Evolutionary conservation across 2,888 invertebrate genomes (phyloP).

Genomic region (Neelides folsomi): DNA sequence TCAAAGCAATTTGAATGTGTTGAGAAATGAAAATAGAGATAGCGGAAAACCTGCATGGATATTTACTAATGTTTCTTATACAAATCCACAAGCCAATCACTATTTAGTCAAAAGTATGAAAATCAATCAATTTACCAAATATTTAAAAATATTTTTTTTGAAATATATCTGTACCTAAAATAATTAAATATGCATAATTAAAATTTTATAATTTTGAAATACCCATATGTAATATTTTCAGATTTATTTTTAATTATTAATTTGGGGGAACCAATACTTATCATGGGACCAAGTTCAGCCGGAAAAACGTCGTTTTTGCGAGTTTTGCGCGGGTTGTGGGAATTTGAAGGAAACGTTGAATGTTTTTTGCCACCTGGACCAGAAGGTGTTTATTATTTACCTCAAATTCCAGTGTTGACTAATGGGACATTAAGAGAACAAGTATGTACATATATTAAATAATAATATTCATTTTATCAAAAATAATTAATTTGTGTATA

Average conservation of each 20-base stretch:
- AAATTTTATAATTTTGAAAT: too few relatives aligned
- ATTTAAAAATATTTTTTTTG: too few relatives aligned
- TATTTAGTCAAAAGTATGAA: too few relatives aligned
- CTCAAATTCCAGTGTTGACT: conserved; percentile 46
- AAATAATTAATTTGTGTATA: too few relatives aligned
- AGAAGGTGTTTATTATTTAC: conserved; percentile 42
- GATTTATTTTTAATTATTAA: conserved; percentile 40
- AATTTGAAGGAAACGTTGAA: conserved; percentile 30
- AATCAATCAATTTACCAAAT: too few relatives aligned
- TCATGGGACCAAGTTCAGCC: conserved; percentile 45
- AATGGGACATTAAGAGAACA: conserved; percentile 45
- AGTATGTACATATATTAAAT: conserved; percentile 35
- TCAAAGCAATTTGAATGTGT: not conserved
- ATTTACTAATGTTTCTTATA: too few relatives aligned
- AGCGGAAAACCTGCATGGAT: too few relatives aligned
- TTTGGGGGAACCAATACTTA: conserved; percentile 40
- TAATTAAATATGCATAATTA: too few relatives aligned
- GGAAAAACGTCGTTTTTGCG: conserved; percentile 48
- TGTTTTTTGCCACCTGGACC: conserved; percentile 34
- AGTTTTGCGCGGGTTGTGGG: conserved; percentile 45
- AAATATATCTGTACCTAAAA: too few relatives aligned
- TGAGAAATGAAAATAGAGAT: not conserved
- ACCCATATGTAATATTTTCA: conserved; percentile 27
- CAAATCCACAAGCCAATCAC: too few relatives aligned
- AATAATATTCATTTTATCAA: too few relatives aligned